These are phyloP conservation scores for Halcyon chelicuti DNA, from an alignment of 2,797 vertebrate species.

Conservation along the genomic window DNA sequence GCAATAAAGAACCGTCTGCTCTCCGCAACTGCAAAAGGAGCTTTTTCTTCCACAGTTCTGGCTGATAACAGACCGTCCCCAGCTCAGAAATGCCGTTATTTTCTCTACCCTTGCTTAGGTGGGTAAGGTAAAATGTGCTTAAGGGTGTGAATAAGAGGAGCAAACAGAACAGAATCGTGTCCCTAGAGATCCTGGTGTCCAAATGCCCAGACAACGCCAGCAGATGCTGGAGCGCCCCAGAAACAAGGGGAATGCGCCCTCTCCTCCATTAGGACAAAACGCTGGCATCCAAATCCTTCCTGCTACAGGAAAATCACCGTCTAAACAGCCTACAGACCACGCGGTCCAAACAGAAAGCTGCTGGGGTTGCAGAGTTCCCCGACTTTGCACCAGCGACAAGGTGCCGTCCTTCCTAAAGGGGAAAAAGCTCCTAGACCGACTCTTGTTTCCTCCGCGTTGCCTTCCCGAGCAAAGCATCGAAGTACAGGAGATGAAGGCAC, in stretches of 20 bases:
- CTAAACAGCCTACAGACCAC: background rate
- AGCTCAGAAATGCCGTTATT: background rate
- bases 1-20: background rate
- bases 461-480: background rate
- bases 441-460: background rate
- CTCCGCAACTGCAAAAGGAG: background rate
- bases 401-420: background rate
- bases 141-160: background rate
- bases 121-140: background rate
- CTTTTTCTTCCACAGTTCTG: background rate
- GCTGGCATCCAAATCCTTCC: background rate
- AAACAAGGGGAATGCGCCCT: rapidly evolving
- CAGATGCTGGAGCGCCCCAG: background rate
- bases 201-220: background rate
- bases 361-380: background rate
- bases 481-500: background rate
- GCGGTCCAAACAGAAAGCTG: background rate
- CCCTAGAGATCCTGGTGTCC: background rate
- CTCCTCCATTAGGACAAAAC: background rate
- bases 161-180: background rate
- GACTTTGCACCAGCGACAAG: background rate
- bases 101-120: background rate
- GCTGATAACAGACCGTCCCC: background rate
- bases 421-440: background rate
- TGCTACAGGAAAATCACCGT: background rate